Conservation (phyloP, 2,113 vertebrate species). For the Crotalus viridis region DNA sequence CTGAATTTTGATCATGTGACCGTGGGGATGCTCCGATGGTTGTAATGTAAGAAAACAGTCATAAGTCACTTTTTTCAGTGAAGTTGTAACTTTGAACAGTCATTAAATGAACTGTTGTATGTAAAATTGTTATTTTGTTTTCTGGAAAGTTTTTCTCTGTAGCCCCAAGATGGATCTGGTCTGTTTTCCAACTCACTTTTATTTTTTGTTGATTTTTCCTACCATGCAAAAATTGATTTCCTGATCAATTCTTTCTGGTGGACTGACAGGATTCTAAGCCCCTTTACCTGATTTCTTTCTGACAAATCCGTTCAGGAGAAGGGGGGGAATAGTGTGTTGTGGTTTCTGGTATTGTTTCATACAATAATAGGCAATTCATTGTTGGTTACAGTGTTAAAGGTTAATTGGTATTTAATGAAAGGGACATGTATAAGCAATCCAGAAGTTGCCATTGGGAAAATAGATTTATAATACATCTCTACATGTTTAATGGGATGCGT, state of each 20-base stretch:
- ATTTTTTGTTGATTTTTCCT: not conserved
- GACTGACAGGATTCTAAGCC: not conserved
- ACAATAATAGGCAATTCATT: conserved; percentile 26
- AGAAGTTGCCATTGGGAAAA: conserved; percentile 19
- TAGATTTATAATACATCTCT: conserved; percentile 15
- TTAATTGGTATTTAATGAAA: conserved; percentile 12
- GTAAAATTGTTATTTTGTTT: not conserved
- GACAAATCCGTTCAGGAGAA: not conserved
- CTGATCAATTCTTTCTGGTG: not conserved
- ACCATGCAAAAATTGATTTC: not conserved
- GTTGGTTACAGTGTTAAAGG: not conserved
- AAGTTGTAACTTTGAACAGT: not conserved
- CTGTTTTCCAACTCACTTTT: not conserved
- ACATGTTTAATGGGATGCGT: conserved; percentile 29
- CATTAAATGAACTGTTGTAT: not conserved
- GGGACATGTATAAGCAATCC: not conserved
- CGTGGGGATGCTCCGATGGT: not conserved
- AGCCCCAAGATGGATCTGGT: not conserved
- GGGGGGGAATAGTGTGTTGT: not conserved
- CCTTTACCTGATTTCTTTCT: not conserved
- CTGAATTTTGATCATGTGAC: not conserved
- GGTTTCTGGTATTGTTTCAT: conserved; percentile 12
- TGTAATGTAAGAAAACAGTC: not conserved
- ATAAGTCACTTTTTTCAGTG: not conserved
- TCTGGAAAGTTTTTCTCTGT: not conserved